Percentiles rank a stretch among this genome's conserved stretches.
phyloP scores from a whole-genome alignment of 2,113 vertebrate species.

The Cinclus cinclus region DNA sequence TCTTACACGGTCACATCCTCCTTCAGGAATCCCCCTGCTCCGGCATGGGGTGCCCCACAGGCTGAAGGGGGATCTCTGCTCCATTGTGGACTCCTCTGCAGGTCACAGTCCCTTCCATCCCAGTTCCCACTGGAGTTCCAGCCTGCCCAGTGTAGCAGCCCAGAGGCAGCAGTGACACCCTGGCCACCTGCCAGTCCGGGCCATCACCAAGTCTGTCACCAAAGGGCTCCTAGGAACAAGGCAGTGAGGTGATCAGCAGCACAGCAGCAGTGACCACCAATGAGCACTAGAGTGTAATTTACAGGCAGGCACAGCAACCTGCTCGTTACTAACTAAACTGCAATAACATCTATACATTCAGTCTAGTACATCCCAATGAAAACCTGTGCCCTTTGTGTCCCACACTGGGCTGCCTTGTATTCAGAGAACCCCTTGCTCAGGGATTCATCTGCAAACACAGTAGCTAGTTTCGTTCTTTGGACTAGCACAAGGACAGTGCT shows the following conservation, averaged over 20 bases:
- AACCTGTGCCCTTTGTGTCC: neutral
- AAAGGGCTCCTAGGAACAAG: neutral
- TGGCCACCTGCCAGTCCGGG: neutral
- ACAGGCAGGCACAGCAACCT: neutral
- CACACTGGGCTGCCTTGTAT: neutral
- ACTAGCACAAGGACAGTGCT: neutral
- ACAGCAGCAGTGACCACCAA: rapidly evolving
- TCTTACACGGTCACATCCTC: neutral
- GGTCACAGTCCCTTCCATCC: neutral
- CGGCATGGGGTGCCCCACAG: neutral
- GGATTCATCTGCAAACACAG: neutral
- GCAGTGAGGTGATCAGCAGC: neutral
- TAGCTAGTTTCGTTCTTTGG: neutral
- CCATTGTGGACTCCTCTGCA: rapidly evolving
- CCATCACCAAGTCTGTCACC: neutral
- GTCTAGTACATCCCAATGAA: neutral
- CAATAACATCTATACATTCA: neutral
- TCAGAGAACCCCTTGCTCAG: neutral
- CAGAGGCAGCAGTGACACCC: neutral
- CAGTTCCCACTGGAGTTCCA: neutral
- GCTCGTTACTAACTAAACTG: neutral
- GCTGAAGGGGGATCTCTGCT: neutral
- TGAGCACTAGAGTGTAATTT: neutral
- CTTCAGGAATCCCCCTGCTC: neutral
- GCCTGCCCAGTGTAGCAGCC: neutral